Evolutionary conservation across 1,140 invertebrate genomes (phyloP), one percentile per base, ranked within the genome.

Genomic region (Eulimnadia texana): DNA sequence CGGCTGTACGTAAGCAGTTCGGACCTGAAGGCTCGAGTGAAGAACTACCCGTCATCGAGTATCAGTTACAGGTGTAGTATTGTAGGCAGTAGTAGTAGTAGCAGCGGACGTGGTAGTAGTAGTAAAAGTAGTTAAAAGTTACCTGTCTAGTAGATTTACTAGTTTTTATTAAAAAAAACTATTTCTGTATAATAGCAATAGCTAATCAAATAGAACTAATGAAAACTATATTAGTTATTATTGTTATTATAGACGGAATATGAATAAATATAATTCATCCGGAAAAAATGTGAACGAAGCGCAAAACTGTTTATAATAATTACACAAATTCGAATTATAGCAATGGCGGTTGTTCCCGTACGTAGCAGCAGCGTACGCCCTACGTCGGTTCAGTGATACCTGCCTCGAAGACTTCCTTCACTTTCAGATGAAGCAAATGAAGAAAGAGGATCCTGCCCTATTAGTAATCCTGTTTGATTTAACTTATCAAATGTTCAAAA

Each of bases 291-390:
- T n/a, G n/a, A n/a, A n/a, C n/a, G n/a, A n/a, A n/a, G n/a, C n/a
- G n/a, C n/a, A n/a, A n/a, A n/a, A n/a, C n/a, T n/a, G n/a, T n/a
- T n/a, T n/a, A n/a, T n/a, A n/a, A n/a, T n/a, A n/a, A n/a, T n/a
- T n/a, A n/a, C n/a, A n/a, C n/a, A n/a, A n/a, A n/a, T n/a, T n/a
- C n/a, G n/a, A n/a, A n/a, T n/a, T n/a, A n/a, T n/a, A 80, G 89
- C 91, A 96, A 90, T 91, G 89, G 79, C 79, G 94, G 57, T 73
- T 98, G 1, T 81, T 98, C 67, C 93, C 93, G 1, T 85, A 88
- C 71, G 72, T 98, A 54, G 87, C 92, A n/a, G 82, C 84, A 9
- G 79, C 82, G 0, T 91, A 87, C 68, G 83, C 85, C 9, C 71
- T 91, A 64, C 83, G 84, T 67, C 76, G 88, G 64, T 92, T 87